Percentiles rank a stretch among this genome's conserved stretches.
These are phyloP conservation scores for Muscicapa comitata DNA, from an alignment of 2,797 vertebrate species.

Conservation along the genomic window DNA sequence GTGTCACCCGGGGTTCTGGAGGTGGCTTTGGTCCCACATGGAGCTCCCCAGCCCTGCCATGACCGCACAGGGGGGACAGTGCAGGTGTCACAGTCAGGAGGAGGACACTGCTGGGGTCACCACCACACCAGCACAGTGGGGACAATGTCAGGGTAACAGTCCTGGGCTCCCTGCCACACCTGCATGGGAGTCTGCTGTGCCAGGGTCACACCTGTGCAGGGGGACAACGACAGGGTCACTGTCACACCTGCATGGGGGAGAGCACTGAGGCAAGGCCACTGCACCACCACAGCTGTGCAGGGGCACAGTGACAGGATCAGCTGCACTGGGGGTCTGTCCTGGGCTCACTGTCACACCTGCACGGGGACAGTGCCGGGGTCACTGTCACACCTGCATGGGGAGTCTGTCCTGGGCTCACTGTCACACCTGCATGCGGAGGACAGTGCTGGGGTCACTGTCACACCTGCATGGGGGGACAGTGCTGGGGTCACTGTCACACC, in stretches of 20 bases:
- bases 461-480: too few relatives aligned
- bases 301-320: neutral
- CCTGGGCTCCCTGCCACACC: neutral
- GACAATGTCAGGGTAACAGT: neutral
- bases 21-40: neutral
- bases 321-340: neutral
- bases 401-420: neutral
- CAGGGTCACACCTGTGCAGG: too few relatives aligned
- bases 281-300: neutral
- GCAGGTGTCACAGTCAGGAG: neutral
- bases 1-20: neutral
- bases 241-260: neutral
- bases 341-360: neutral
- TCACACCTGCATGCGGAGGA: neutral
- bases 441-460: too few relatives aligned
- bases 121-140: accelerated
- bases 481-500: too few relatives aligned
- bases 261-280: neutral
- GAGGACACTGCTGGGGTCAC: neutral
- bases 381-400: neutral
- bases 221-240: neutral
- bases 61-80: neutral
- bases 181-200: too few relatives aligned
- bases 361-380: neutral
- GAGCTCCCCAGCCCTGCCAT: neutral